Conservation (phyloP, 2,113 vertebrate genomes). For the Planiliza haematocheilus region DNA sequence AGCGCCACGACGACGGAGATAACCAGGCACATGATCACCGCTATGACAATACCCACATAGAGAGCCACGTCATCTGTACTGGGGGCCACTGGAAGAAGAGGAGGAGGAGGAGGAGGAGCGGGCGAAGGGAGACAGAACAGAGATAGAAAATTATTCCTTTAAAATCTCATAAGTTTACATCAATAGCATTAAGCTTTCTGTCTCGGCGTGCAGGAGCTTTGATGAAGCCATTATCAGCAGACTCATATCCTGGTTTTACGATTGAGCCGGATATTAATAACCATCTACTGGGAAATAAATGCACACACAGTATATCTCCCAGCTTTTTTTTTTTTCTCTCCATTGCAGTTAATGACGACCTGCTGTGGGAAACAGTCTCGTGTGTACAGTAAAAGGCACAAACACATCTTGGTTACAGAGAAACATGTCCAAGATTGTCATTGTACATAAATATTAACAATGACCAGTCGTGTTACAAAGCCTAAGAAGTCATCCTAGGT, state of each 20-base stretch:
- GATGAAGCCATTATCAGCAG: constrained; percentile 64
- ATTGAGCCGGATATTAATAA: constrained; percentile 71
- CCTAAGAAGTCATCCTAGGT: neutral
- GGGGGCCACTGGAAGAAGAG: constrained; percentile 86
- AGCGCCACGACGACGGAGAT: constrained; percentile 91
- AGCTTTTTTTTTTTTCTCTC: neutral
- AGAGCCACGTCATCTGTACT: constrained; percentile 93
- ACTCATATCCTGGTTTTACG: constrained; percentile 69
- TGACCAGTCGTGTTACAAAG: neutral
- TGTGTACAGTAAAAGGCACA: neutral
- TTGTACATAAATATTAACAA: neutral
- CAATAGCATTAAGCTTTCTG: constrained; percentile 27
- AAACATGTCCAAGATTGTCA: neutral
- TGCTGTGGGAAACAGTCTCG: neutral
- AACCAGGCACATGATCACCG: constrained; percentile 93
- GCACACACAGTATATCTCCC: constrained; percentile 20
- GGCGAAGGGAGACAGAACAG: constrained; percentile 5
- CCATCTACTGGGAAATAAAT: constrained; percentile 58
- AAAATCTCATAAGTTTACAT: constrained; percentile 47
- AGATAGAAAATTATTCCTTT: constrained; percentile 36
- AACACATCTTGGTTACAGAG: neutral
- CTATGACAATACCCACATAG: constrained; percentile 94
- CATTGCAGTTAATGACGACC: constrained; percentile 10
- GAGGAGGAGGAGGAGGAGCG: neutral
- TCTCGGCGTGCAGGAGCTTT: constrained; percentile 32